Base-by-base conservation (phyloP, 2,888 invertebrate genomes). In the Orthosia cruda region DNA sequence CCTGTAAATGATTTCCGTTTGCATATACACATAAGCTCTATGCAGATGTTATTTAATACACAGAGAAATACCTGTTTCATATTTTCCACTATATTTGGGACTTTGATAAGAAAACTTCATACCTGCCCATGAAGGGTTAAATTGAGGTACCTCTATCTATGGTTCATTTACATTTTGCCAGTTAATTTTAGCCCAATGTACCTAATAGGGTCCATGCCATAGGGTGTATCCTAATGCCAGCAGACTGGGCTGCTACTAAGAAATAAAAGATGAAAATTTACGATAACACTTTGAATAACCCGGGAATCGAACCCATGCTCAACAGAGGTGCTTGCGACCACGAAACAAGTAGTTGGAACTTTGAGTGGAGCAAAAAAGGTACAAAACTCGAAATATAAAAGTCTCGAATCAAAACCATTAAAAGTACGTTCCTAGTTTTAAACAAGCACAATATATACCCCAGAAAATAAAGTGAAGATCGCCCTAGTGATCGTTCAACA, bases 401-500 rank as follows among this genome's bases (percentile, higher is more conserved):
- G 4, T 13, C 5, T 26, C 2, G 9, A 11, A 5, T 23, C 0
- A 55, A 40, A 40, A 13, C 1, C 2, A 4, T 9, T 12, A 16
- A 47, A n/a, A 26, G 0, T 15, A 40, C 3, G 12, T 20, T 20
- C 3, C 18, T 20, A 45, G 12, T 52, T 57, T 9, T 49, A 54
- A 63, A 58, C 47, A 58, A 80, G 20, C 23, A 47, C 12, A 45
- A 23, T 47, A 52, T 4, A 4, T 32, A 32, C 45, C 1, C 7
- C 32, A 47, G 18, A 20, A 57, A 81, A 59, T 26, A 54, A 55
- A 66, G n/a, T 32, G 45, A 63, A 54, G 23, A 71, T 61, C 73
- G 50, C 16, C 18, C 52, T 79, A 80, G 76, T 80, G 72, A 76
- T 68, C 52, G 12, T 50, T 64, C 32, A 68, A 71, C 55, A 57